Percentiles rank a stretch among this genome's conserved stretches.
Conservation (phyloP, 2,797 vertebrate genomes). For the Sebastiscus albofasciatus region DNA sequence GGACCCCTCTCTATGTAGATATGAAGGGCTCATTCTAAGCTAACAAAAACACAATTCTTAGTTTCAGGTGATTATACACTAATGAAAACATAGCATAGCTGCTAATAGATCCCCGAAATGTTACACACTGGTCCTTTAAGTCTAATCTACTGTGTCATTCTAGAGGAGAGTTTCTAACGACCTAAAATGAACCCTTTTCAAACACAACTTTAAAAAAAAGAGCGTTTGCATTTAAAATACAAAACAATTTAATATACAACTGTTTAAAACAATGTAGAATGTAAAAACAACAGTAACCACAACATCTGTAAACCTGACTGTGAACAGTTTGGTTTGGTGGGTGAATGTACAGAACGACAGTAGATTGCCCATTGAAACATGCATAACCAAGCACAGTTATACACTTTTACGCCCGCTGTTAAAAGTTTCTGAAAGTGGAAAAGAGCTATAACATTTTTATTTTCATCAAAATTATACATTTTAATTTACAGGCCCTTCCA, state of each 20-base stretch:
- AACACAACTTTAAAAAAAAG: background rate
- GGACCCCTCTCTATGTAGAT: too few species aligned
- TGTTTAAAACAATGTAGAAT: constrained; percentile 80
- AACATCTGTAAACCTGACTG: constrained; percentile 65
- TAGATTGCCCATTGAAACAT: constrained; percentile 54
- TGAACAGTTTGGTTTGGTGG: constrained; percentile 59
- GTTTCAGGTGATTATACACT: too few species aligned
- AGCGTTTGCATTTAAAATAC: constrained; percentile 73
- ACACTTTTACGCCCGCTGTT: constrained; percentile 50
- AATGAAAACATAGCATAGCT: too few species aligned
- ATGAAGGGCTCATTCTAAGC: too few species aligned
- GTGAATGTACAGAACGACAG: constrained; percentile 63
- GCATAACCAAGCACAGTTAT: constrained; percentile 37
- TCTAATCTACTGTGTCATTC: background rate
- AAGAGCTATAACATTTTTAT: constrained; percentile 81
- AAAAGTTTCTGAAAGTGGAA: constrained; percentile 70
- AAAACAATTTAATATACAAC: constrained; percentile 88
- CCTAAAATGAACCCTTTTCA: background rate
- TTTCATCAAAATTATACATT: constrained; percentile 81
- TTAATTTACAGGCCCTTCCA: constrained; percentile 81
- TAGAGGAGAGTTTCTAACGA: background rate
- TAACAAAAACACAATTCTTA: too few species aligned
- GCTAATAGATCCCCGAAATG: too few species aligned
- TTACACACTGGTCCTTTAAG: too few species aligned
- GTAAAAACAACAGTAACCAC: constrained; percentile 83